Evolutionary conservation across 2,888 invertebrate genomes (phyloP).

Genomic region (Idaea aversata): DNA sequence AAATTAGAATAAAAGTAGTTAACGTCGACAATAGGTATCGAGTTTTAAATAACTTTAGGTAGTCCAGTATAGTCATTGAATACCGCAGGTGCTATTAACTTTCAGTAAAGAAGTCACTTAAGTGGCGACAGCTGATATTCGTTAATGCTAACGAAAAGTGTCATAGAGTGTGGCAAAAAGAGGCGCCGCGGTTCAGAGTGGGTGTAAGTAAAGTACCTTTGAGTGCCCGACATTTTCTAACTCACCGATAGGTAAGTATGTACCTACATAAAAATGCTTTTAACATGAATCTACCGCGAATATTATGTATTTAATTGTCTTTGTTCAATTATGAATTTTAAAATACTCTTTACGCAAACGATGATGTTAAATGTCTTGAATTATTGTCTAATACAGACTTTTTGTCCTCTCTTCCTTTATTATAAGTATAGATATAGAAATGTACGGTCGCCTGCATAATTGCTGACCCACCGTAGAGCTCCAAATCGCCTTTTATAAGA

Average conservation of each 20-base stretch:
- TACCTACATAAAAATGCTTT: slow-evolving; percentile 19
- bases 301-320: neutral
- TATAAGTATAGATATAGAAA: too few species aligned
- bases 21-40: neutral
- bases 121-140: slow-evolving; percentile 27
- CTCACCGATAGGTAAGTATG: slow-evolving; percentile 10
- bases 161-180: slow-evolving; percentile 18
- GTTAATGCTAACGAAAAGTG: slow-evolving; percentile 29
- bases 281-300: slow-evolving; percentile 15
- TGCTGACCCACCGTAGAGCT: too few species aligned
- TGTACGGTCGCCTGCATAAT: too few species aligned
- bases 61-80: slow-evolving; percentile 3
- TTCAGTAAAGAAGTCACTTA: slow-evolving; percentile 25
- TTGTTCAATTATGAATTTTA: too few species aligned
- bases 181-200: slow-evolving; percentile 18
- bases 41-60: too few species aligned
- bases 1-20: neutral
- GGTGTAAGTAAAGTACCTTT: slow-evolving; percentile 20
- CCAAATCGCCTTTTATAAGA: too few species aligned
- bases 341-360: too few species aligned
- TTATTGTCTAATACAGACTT: too few species aligned
- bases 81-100: slow-evolving; percentile 25
- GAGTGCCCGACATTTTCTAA: slow-evolving; percentile 18
- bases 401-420: too few species aligned
- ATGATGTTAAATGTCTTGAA: too few species aligned